A percentile compares a stretch with the other conserved stretches of the same genome.
phyloP scores from a whole-genome alignment of 2,113 vertebrate genomes.

The Lanius ludovicianus region DNA sequence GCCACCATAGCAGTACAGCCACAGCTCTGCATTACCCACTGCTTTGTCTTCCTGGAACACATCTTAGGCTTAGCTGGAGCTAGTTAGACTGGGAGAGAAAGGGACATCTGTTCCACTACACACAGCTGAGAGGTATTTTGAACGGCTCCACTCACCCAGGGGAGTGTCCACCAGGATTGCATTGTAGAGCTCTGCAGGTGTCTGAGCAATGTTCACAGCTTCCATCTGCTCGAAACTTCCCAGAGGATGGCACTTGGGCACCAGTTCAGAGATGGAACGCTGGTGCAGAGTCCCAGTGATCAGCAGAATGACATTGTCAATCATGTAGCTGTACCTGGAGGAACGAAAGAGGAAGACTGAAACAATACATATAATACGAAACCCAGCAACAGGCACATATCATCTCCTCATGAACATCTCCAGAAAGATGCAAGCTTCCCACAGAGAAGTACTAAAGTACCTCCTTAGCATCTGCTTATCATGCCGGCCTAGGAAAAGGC shows the following conservation, averaged over 20 bases:
- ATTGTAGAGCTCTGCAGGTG: slow-evolving; percentile 96
- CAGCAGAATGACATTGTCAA: slow-evolving; percentile 96
- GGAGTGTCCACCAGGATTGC: slow-evolving; percentile 98
- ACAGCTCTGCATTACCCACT: background rate
- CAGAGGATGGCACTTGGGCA: slow-evolving; percentile 95
- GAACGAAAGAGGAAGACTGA: background rate
- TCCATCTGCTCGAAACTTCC: slow-evolving; percentile 99
- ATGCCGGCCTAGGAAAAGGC: background rate
- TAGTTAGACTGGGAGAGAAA: background rate
- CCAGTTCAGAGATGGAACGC: slow-evolving; percentile 92
- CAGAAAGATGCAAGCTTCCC: background rate
- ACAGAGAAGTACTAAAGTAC: background rate
- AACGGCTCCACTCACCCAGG: slow-evolving; percentile 78
- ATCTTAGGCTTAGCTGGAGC: background rate
- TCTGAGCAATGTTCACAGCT: slow-evolving; percentile 98
- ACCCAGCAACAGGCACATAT: background rate
- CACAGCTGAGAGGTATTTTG: background rate
- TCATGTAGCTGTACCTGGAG: slow-evolving; percentile 98
- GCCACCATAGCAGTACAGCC: background rate
- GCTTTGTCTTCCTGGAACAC: background rate
- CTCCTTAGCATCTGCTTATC: background rate
- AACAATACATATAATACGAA: background rate
- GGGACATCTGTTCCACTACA: background rate
- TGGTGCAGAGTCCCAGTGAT: slow-evolving; percentile 98
- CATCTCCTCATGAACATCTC: background rate